phyloP scores from a whole-genome alignment of 2,797 vertebrate genomes.

The Coregonus ussuriensis region DNA sequence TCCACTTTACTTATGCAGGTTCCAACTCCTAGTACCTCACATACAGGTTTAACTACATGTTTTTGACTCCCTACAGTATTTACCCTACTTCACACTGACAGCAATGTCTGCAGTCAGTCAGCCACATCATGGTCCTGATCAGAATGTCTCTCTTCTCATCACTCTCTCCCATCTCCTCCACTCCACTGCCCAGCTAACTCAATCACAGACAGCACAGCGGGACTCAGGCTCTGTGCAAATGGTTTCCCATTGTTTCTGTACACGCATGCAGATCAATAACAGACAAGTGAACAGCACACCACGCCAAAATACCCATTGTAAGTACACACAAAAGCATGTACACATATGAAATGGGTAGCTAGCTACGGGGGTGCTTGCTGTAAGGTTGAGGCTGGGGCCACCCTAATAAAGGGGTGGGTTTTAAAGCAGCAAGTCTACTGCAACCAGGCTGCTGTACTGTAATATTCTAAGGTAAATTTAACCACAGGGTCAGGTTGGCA shows the following conservation, averaged over 20 bases:
- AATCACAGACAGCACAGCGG: not conserved
- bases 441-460: no score
- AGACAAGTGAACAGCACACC: not conserved
- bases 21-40: no score
- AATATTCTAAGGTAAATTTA: no score
- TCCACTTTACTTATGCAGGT: not conserved
- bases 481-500: no score
- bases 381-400: no score
- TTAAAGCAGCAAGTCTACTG: no score
- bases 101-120: conserved; percentile 45
- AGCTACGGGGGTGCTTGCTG: no score
- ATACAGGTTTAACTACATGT: no score
- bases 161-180: not conserved
- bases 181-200: not conserved
- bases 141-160: not conserved
- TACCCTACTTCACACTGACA: conserved; percentile 54
- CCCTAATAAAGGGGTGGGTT: no score
- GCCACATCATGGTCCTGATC: conserved; percentile 34
- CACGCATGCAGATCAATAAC: not conserved
- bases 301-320: no score
- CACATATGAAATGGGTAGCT: no score
- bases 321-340: no score
- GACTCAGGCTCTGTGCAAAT: not conserved
- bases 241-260: not conserved
- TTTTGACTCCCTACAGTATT: conserved; percentile 1